phyloP scores from a whole-genome alignment of 2,888 invertebrate genomes.

The Diarsia brunnea region DNA sequence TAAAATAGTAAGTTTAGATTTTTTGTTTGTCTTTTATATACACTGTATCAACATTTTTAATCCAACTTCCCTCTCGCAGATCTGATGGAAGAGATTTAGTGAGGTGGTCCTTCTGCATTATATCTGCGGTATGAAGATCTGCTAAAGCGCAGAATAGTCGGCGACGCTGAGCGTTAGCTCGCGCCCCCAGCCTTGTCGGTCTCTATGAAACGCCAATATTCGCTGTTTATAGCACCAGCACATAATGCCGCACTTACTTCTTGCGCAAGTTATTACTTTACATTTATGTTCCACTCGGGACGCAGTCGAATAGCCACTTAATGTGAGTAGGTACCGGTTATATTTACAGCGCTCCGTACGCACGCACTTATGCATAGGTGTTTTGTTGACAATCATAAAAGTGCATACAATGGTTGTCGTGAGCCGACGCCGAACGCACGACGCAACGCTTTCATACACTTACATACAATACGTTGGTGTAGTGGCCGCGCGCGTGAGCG shows the following conservation, averaged over 20 bases:
- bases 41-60: no score
- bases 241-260: slow-evolving; percentile 32
- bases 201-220: slow-evolving; percentile 24
- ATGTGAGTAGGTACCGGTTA: slow-evolving; percentile 46
- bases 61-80: no score
- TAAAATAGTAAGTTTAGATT: no score
- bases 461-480: background rate
- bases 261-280: slow-evolving; percentile 38
- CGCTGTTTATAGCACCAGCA: slow-evolving; percentile 25
- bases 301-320: slow-evolving; percentile 58
- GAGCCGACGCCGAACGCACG: background rate
- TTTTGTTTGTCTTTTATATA: no score
- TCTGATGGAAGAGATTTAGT: background rate
- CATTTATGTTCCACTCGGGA: slow-evolving; percentile 50
- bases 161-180: background rate
- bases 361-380: slow-evolving; percentile 14
- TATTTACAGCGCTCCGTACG: slow-evolving; percentile 31
- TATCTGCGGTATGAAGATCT: background rate
- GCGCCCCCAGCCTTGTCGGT: background rate
- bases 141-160: background rate
- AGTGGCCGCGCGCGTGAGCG: background rate
- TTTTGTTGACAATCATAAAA: slow-evolving; percentile 5
- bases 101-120: background rate
- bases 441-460: background rate
- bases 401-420: background rate